These are phyloP conservation scores for Meda fulgida DNA, from an alignment of 2,797 vertebrate genomes.

Conservation along the genomic window DNA sequence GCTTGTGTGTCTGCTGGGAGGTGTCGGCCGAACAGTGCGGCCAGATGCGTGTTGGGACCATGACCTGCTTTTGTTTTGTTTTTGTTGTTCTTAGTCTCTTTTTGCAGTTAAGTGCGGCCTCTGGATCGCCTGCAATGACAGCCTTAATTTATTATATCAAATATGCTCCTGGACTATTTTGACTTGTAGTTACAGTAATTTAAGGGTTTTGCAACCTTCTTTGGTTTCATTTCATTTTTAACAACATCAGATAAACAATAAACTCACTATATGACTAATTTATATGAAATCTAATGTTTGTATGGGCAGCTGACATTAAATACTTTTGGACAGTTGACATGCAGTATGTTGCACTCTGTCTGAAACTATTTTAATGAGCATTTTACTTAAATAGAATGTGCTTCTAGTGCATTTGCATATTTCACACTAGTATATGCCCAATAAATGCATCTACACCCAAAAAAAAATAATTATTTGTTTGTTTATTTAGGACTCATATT, in stretches of 20 bases:
- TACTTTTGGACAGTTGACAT: neutral
- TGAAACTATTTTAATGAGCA: neutral
- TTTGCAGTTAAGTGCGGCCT: conserved; percentile 27
- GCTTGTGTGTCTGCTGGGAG: conserved; percentile 73
- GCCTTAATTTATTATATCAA: conserved; percentile 12
- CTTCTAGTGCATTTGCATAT: neutral
- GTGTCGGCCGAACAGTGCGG: conserved; percentile 62
- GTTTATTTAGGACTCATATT: neutral
- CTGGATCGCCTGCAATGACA: neutral
- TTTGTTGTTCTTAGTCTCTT: conserved; percentile 28
- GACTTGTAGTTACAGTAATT: neutral
- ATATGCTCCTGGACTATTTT: conserved; percentile 9
- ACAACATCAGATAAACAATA: neutral
- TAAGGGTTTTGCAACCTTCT: neutral
- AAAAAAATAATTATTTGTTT: too few relatives aligned
- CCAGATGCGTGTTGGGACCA: conserved; percentile 30
- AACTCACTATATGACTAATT: neutral
- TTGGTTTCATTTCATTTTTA: neutral
- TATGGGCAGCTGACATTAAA: neutral
- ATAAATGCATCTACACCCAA: neutral
- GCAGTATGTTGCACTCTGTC: neutral
- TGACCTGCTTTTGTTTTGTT: conserved; percentile 54
- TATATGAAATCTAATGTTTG: neutral
- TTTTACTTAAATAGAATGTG: neutral
- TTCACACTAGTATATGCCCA: neutral